Evolutionary conservation across 2,888 invertebrate genomes (phyloP).

Genomic region (Phyllotreta cruciferae): DNA sequence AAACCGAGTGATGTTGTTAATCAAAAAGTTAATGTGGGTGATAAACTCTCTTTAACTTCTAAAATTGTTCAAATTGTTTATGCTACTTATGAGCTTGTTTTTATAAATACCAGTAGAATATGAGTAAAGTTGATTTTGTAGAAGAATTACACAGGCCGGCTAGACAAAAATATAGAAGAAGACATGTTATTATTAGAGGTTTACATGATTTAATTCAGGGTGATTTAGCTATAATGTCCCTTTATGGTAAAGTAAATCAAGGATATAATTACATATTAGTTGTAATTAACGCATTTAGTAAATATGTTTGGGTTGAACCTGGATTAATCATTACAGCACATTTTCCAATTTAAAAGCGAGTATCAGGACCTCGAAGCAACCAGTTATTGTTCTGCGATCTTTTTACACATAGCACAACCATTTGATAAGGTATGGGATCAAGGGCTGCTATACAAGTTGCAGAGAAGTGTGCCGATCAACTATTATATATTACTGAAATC

Average conservation of each 20-base stretch:
- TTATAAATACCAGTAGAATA: background rate
- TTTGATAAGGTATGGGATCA: background rate
- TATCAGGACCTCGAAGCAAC: no score
- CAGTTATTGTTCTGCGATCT: no score
- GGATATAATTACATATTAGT: conserved; percentile 50
- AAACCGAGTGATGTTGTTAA: no score
- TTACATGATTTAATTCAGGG: conserved; percentile 57
- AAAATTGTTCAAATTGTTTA: no score
- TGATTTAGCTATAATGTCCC: conserved; percentile 54
- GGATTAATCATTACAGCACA: conserved; percentile 44
- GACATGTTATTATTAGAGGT: conserved; percentile 52
- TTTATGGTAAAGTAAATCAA: conserved; percentile 48
- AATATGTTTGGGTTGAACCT: conserved; percentile 52
- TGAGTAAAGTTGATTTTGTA: conserved; percentile 6
- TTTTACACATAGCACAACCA: no score
- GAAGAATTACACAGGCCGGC: conserved; percentile 44
- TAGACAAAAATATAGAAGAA: conserved; percentile 52
- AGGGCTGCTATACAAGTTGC: background rate
- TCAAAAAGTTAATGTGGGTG: no score
- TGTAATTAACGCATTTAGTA: conserved; percentile 53
- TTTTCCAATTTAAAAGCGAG: conserved; percentile 40
- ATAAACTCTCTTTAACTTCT: no score
- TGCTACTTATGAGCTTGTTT: no score
- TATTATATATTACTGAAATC: background rate
- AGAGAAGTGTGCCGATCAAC: background rate